phyloP scores from a whole-genome alignment of 2,888 invertebrate genomes.

The Cephus spinipes region DNA sequence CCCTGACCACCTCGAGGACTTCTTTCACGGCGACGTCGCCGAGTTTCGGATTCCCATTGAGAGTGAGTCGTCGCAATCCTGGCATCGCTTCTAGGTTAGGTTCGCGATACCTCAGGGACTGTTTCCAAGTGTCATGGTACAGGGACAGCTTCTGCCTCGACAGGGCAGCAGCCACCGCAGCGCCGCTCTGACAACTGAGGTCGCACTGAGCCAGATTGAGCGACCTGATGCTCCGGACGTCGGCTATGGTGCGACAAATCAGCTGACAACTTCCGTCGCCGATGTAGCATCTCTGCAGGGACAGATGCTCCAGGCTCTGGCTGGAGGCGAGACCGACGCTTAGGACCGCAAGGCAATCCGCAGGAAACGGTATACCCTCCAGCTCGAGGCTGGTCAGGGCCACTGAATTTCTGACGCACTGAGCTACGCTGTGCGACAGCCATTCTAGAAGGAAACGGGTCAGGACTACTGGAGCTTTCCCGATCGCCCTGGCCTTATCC shows the following conservation, averaged over 20 bases:
- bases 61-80: constrained; percentile 76
- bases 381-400: constrained; percentile 74
- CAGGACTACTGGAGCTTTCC: constrained; percentile 74
- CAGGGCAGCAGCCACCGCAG: constrained; percentile 70
- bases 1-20: constrained; percentile 77
- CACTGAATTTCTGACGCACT: constrained; percentile 74
- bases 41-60: constrained; percentile 78
- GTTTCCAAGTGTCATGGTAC: constrained; percentile 85
- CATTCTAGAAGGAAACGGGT: constrained; percentile 79
- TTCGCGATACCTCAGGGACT: constrained; percentile 81
- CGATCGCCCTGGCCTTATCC: constrained; percentile 73
- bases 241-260: constrained; percentile 76
- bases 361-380: constrained; percentile 79
- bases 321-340: constrained; percentile 74
- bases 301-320: constrained; percentile 75
- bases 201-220: constrained; percentile 79
- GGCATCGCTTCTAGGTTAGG: constrained; percentile 80
- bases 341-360: constrained; percentile 74
- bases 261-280: constrained; percentile 80
- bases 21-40: constrained; percentile 74
- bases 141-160: constrained; percentile 78
- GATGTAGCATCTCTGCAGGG: constrained; percentile 76
- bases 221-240: constrained; percentile 75
- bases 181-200: constrained; percentile 74
- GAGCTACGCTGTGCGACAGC: constrained; percentile 74